A percentile compares a stretch with the other conserved stretches of the same genome.
Conservation (phyloP, 2,113 vertebrate species). For the Epinephelus moara region DNA sequence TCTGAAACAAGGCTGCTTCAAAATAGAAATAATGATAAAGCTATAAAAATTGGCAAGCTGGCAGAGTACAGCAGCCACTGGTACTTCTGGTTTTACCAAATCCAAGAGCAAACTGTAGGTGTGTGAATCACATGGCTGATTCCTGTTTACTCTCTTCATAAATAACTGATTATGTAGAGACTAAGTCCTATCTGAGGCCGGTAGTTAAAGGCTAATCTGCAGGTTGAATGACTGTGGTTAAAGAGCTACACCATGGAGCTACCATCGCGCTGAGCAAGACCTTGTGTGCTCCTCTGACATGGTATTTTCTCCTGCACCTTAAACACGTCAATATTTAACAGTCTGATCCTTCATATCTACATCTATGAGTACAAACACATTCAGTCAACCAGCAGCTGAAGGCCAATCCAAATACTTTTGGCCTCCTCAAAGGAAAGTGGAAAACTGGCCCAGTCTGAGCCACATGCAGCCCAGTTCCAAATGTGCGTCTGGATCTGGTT, state of each 20-base stretch:
- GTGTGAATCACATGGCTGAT: constrained; percentile 53
- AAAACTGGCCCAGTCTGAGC: constrained; percentile 29
- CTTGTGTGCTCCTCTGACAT: not conserved
- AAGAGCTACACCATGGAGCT: constrained; percentile 11
- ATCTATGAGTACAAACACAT: constrained; percentile 10
- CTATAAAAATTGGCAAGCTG: not conserved
- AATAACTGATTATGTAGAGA: constrained; percentile 64
- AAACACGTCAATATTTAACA: constrained; percentile 23
- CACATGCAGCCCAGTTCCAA: constrained; percentile 27
- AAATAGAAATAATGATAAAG: not conserved
- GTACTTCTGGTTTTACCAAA: constrained; percentile 15
- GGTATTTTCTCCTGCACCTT: constrained; percentile 2
- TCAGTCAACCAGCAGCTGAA: constrained; percentile 5
- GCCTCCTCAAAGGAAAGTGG: constrained; percentile 40
- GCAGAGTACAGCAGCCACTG: not conserved
- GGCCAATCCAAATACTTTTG: constrained; percentile 27
- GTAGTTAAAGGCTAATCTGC: constrained; percentile 71
- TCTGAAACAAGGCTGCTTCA: constrained; percentile 6
- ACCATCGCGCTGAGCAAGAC: not conserved
- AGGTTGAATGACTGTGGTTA: constrained; percentile 62
- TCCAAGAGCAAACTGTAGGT: constrained; percentile 28
- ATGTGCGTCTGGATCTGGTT: constrained; percentile 30
- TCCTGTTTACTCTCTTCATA: constrained; percentile 69
- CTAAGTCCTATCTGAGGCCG: constrained; percentile 28
- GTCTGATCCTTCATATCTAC: constrained; percentile 7